Conservation (phyloP, 2,888 invertebrate genomes). For the Conomelus anceps region DNA sequence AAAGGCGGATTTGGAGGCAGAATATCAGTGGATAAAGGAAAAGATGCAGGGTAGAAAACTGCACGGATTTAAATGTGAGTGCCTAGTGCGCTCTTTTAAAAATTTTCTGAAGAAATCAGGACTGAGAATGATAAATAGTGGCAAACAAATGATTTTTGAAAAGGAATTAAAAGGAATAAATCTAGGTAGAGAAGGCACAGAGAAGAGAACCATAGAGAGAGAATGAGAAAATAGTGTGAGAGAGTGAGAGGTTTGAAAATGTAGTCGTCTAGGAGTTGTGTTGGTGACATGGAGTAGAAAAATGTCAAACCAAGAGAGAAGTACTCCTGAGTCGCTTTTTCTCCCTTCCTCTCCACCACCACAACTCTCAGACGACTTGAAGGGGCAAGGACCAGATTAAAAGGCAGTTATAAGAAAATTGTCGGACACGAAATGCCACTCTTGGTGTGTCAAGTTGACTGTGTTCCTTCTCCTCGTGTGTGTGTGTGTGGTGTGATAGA, state of each 20-base stretch:
- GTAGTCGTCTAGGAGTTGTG: neutral
- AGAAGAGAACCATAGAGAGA: neutral
- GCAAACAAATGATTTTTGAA: too few species aligned
- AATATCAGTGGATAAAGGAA: too few species aligned
- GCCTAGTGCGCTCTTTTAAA: too few species aligned
- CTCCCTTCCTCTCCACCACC: neutral
- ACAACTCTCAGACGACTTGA: too few species aligned
- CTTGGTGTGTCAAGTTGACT: neutral
- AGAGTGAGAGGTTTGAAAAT: neutral
- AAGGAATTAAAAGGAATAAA: too few species aligned
- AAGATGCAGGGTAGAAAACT: too few species aligned
- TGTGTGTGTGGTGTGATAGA: neutral
- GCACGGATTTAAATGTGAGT: too few species aligned
- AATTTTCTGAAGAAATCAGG: too few species aligned
- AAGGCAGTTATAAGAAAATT: neutral
- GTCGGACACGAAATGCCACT: neutral
- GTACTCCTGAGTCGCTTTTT: neutral
- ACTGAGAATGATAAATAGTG: too few species aligned
- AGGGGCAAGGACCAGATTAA: neutral
- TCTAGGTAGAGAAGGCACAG: neutral
- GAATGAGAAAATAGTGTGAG: neutral
- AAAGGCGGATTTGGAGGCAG: too few species aligned
- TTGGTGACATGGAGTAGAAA: neutral
- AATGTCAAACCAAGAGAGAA: neutral
- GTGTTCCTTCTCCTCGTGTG: neutral